Evolutionary conservation across 2,113 vertebrate genomes (phyloP).

Genomic region (Anarrhichthys ocellatus): DNA sequence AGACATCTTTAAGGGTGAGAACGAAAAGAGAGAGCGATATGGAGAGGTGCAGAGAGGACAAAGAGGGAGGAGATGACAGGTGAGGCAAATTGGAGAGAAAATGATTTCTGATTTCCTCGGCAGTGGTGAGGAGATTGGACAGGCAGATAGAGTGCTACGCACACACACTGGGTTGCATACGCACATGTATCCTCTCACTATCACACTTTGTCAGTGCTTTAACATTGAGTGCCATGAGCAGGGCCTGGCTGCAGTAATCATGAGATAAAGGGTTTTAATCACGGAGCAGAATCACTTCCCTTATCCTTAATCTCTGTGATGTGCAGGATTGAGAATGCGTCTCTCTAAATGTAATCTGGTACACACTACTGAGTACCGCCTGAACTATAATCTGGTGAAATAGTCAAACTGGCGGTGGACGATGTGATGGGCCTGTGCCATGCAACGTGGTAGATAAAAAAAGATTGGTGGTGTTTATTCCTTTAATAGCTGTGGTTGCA

Average conservation of each 20-base stretch:
- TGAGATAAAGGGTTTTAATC: slow-evolving; percentile 67
- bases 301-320: slow-evolving; percentile 64
- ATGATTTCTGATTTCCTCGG: slow-evolving; percentile 58
- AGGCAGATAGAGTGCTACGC: slow-evolving; percentile 27
- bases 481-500: neutral
- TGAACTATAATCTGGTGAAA: neutral
- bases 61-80: slow-evolving; percentile 27
- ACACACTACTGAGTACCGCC: neutral
- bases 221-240: slow-evolving; percentile 29
- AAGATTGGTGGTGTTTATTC: neutral
- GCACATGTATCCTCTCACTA: slow-evolving; percentile 16
- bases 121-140: slow-evolving; percentile 40
- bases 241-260: slow-evolving; percentile 56
- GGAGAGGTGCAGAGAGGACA: neutral
- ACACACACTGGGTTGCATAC: neutral
- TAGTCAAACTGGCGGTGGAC: neutral
- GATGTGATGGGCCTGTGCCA: neutral
- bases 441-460: neutral
- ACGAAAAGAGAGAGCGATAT: neutral
- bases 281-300: slow-evolving; percentile 48
- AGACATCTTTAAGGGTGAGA: slow-evolving; percentile 17
- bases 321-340: slow-evolving; percentile 36
- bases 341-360: slow-evolving; percentile 39
- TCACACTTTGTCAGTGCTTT: slow-evolving; percentile 39
- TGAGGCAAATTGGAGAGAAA: slow-evolving; percentile 59